These are phyloP conservation scores for Anas platyrhynchos DNA, from an alignment of 2,113 vertebrate species.

Conservation along the genomic window DNA sequence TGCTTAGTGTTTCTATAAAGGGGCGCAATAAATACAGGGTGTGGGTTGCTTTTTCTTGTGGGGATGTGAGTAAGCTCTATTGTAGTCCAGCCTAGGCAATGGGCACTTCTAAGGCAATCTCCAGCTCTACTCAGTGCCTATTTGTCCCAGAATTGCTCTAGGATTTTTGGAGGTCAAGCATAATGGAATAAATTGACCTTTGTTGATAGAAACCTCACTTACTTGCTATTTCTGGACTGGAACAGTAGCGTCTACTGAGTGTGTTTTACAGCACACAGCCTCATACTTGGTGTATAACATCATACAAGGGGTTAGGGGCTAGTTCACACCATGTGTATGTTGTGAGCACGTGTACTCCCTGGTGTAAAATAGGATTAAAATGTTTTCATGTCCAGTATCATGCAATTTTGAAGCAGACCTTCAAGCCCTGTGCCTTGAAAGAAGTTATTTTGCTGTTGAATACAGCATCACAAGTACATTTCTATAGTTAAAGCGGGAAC, in stretches of 20 bases:
- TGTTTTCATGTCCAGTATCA: too few species aligned
- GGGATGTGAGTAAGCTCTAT: neutral
- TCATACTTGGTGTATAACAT: accelerated
- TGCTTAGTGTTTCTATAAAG: neutral
- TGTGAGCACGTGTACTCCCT: accelerated
- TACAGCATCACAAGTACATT: neutral
- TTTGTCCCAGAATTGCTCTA: neutral
- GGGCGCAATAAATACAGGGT: neutral
- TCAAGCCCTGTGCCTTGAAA: neutral
- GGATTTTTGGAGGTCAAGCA: neutral
- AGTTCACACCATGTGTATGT: accelerated
- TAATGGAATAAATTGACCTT: neutral
- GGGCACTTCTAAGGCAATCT: neutral
- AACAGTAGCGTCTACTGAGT: neutral
- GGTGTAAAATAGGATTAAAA: neutral
- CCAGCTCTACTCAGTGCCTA: neutral
- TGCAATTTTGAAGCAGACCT: neutral
- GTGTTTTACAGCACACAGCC: neutral
- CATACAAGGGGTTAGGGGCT: neutral
- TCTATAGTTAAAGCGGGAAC: neutral
- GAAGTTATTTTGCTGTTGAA: neutral
- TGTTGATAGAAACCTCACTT: neutral
- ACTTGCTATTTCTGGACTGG: neutral
- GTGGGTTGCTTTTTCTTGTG: neutral
- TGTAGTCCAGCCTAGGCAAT: neutral